Evolutionary conservation across 2,113 vertebrate genomes (phyloP).

Genomic region (Aplodontia rufa): DNA sequence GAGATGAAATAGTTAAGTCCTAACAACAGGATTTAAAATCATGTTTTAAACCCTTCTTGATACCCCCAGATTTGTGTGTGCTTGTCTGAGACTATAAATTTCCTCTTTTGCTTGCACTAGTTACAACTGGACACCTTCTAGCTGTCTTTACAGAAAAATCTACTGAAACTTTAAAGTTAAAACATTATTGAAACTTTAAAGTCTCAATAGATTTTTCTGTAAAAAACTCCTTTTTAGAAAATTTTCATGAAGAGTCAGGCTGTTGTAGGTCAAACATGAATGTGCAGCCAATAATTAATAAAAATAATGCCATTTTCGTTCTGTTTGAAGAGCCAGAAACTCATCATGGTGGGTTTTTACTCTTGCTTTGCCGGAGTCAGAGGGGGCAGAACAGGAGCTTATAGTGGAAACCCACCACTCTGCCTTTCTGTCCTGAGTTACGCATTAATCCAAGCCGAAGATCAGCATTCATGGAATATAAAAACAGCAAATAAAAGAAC

Average conservation of each 20-base stretch:
- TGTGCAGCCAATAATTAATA: background rate
- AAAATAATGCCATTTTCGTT: background rate
- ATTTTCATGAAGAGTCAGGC: background rate
- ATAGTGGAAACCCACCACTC: background rate
- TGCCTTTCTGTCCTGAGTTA: background rate
- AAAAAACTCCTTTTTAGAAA: background rate
- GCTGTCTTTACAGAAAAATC: background rate
- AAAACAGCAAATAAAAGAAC: conserved; percentile 77
- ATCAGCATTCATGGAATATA: conserved; percentile 67
- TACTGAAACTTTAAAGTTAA: background rate
- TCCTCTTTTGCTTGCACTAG: background rate
- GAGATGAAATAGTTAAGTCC: background rate
- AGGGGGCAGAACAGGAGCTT: background rate
- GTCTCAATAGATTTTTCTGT: too few relatives aligned
- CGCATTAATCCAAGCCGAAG: conserved; percentile 33
- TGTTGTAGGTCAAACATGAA: background rate
- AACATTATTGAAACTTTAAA: background rate
- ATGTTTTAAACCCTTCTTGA: background rate
- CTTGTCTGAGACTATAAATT: background rate
- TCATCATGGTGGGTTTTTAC: background rate
- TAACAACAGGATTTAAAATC: background rate
- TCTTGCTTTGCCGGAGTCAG: background rate
- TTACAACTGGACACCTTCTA: background rate
- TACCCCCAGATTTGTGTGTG: background rate
- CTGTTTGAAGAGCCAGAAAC: background rate